Conservation (phyloP, 2,797 vertebrate species). For the Menidia menidia region DNA sequence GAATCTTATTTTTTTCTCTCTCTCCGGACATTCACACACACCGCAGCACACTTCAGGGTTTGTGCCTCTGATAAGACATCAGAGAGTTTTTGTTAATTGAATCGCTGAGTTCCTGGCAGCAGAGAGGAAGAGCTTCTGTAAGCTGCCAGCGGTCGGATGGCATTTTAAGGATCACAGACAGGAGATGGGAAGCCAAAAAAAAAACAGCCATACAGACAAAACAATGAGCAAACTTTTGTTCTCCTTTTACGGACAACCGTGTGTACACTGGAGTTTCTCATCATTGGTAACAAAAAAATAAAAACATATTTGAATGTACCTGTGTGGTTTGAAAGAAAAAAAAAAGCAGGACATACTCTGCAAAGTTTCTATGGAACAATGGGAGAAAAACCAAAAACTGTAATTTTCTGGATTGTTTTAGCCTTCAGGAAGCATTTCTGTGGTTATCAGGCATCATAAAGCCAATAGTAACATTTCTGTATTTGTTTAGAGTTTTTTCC, state of each 20-base stretch:
- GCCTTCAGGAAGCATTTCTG: background rate
- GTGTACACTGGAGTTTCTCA: background rate
- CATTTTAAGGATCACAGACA: conserved; percentile 33
- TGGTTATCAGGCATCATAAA: background rate
- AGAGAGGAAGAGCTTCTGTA: conserved; percentile 59
- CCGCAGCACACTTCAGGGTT: conserved; percentile 12
- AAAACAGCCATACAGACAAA: conserved; percentile 24
- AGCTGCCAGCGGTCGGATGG: conserved; percentile 56
- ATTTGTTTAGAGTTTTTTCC: no score
- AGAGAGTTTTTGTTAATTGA: conserved; percentile 67
- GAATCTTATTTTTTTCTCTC: background rate
- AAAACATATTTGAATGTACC: background rate
- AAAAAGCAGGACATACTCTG: background rate
- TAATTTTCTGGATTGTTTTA: background rate
- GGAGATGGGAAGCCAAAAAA: conserved; percentile 58
- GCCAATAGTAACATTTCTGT: background rate
- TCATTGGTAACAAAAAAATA: background rate
- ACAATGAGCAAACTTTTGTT: conserved; percentile 16
- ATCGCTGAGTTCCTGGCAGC: conserved; percentile 65
- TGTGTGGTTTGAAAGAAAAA: background rate
- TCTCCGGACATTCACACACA: conserved; percentile 11
- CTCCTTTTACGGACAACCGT: conserved; percentile 12
- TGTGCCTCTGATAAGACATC: conserved; percentile 69
- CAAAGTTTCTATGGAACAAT: background rate
- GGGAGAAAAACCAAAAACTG: background rate